These are phyloP conservation scores for Mugil cephalus DNA, from an alignment of 2,113 vertebrate species.

Conservation along the genomic window DNA sequence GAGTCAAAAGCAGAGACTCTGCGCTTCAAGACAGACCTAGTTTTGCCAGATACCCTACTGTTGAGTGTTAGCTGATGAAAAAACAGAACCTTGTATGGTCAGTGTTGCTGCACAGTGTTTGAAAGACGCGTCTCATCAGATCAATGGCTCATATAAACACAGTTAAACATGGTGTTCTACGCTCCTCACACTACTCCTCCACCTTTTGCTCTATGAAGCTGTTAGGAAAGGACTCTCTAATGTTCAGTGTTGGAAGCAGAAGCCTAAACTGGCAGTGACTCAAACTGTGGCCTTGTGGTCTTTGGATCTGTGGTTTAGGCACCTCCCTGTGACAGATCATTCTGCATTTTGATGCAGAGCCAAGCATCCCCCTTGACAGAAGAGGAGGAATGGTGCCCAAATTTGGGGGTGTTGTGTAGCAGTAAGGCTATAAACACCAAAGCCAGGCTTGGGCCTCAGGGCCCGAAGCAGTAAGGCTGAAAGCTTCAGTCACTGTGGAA, in stretches of 20 bases:
- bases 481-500: conserved; percentile 70
- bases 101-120: conserved; percentile 62
- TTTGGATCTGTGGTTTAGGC: conserved; percentile 55
- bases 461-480: conserved; percentile 53
- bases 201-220: conserved; percentile 45
- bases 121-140: conserved; percentile 75
- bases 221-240: conserved; percentile 27
- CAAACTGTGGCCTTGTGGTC: conserved; percentile 53
- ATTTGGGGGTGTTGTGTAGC: conserved; percentile 78
- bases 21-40: conserved; percentile 16
- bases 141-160: conserved; percentile 77
- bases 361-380: conserved; percentile 67
- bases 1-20: conserved; percentile 18
- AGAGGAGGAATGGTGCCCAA: conserved; percentile 78
- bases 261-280: conserved; percentile 52
- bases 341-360: conserved; percentile 60
- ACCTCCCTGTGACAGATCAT: conserved; percentile 69
- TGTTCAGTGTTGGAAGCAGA: conserved; percentile 40
- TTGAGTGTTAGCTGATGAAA: conserved; percentile 49
- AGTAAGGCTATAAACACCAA: conserved; percentile 71
- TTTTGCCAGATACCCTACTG: conserved; percentile 35
- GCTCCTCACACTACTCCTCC: conserved; percentile 51
- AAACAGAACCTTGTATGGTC: conserved; percentile 83
- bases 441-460: conserved; percentile 62
- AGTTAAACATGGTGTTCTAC: conserved; percentile 70